phyloP scores from a whole-genome alignment of 2,797 vertebrate species.

The Molossus alvarezi region DNA sequence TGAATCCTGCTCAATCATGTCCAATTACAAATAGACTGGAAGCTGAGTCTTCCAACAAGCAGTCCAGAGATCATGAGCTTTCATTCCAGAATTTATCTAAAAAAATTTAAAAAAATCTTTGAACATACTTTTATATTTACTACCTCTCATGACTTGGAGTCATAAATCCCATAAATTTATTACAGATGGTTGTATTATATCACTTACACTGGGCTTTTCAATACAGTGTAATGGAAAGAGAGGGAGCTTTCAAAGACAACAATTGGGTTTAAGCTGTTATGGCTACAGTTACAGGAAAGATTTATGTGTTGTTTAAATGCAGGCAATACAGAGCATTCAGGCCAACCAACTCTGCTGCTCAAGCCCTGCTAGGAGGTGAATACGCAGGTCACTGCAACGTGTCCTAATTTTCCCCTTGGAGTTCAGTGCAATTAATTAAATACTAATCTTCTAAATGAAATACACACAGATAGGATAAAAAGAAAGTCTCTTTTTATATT shows the following conservation, averaged over 20 bases:
- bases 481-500: not conserved
- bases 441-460: conserved; percentile 10
- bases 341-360: not conserved
- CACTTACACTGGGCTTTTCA: not conserved
- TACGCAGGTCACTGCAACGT: not conserved
- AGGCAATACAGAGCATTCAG: not conserved
- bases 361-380: not conserved
- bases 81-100: not conserved
- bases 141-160: not conserved
- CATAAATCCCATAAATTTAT: not conserved
- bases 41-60: not conserved
- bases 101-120: not conserved
- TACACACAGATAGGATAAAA: conserved; percentile 8
- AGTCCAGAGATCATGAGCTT: not conserved
- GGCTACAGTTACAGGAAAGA: not conserved
- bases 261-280: not conserved
- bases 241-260: not conserved
- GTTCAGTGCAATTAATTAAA: conserved; percentile 56
- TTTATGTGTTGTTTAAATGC: not conserved
- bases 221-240: not conserved
- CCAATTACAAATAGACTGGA: not conserved
- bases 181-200: not conserved
- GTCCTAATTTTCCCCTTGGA: not conserved
- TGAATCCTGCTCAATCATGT: not conserved
- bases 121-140: conserved; percentile 10